Percentiles rank a stretch among this genome's conserved stretches.
Evolutionary conservation across 30 jellyfish, hydroid and myxozoan species (phyloP).

Genomic region (Hydractinia symbiolongicarpus): DNA sequence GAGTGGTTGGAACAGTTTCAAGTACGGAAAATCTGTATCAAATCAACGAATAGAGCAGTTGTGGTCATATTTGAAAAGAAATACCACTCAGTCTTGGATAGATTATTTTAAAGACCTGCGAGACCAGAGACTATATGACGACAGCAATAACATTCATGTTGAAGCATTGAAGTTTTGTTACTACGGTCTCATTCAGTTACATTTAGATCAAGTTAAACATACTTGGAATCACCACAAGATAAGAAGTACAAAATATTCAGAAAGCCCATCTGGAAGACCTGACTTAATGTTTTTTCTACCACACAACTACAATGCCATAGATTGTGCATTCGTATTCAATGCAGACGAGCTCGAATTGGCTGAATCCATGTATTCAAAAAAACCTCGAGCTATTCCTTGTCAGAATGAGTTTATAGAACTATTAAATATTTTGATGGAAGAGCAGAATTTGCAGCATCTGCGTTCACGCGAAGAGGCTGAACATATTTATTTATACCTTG

Average conservation of each 20-base stretch:
- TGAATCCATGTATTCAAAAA: too few species aligned
- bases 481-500: too few species aligned
- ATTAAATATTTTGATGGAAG: too few species aligned
- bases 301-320: neutral
- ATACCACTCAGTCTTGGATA: constrained; percentile 43
- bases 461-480: too few species aligned
- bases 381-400: too few species aligned
- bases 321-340: too few species aligned
- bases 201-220: constrained; percentile 29
- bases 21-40: constrained; percentile 24
- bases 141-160: constrained; percentile 15
- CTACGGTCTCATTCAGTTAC: constrained; percentile 23
- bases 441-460: too few species aligned
- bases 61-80: constrained; percentile 40
- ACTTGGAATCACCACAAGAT: constrained; percentile 24
- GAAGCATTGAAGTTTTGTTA: constrained; percentile 37
- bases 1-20: constrained; percentile 20
- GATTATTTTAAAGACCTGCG: constrained; percentile 29
- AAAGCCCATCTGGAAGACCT: constrained; percentile 39
- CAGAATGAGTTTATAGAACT: too few species aligned
- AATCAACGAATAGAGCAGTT: constrained; percentile 52
- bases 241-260: constrained; percentile 18
- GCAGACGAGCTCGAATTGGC: too few species aligned
- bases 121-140: constrained; percentile 25
- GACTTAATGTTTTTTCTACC: constrained; percentile 20